Evolutionary conservation across 2,113 vertebrate genomes (phyloP), one percentile per base, ranked within the genome.

Genomic region (Xiphophorus maculatus): DNA sequence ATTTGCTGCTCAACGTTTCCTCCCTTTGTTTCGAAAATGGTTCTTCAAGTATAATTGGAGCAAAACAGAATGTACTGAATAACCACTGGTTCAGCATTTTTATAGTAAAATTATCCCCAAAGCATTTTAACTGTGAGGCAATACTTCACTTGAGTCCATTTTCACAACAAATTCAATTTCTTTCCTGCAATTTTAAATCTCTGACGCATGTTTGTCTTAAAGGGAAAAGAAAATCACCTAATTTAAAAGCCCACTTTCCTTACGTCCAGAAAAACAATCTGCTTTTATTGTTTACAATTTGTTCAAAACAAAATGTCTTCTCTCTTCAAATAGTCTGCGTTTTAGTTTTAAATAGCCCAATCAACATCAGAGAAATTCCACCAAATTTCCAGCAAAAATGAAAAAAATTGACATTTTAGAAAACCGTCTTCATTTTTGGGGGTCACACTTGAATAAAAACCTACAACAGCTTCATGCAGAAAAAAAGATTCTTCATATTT

Each of bases 41-140:
- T 66, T 58, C 74, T 79, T 37, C 22, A 79, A 72, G 70, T 67
- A 54, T 81, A 84, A 76, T 84, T 81, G 70, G 60, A 69, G 65
- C 42, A 22, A 80, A 75, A 77, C 37, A 69, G 73, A 27, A 65
- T 72, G 63, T 51, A 71, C 69, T 76, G 42, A 82, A 76, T 37
- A 0, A 65, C 32, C 54, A 72, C 17, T 15, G 27, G 33, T 74
- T 84, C 67, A 40, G 61, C 62, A 61, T 82, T 84, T 58, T 80
- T 65, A 70, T 65, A 35, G 63, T 40, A 72, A 70, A 76, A 73
- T 66, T 5, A 0, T 80, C 71, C 70, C 54, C 11, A 58, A 72
- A 78, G 79, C 37, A 28, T n/a, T 32, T 65, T 11, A 33, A 19
- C 19, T 5, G 5, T 22, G 29, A 22, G 29, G 30, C 11, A 19